Evolutionary conservation across 2,113 vertebrate genomes (phyloP).

Genomic region (Colius striatus): DNA sequence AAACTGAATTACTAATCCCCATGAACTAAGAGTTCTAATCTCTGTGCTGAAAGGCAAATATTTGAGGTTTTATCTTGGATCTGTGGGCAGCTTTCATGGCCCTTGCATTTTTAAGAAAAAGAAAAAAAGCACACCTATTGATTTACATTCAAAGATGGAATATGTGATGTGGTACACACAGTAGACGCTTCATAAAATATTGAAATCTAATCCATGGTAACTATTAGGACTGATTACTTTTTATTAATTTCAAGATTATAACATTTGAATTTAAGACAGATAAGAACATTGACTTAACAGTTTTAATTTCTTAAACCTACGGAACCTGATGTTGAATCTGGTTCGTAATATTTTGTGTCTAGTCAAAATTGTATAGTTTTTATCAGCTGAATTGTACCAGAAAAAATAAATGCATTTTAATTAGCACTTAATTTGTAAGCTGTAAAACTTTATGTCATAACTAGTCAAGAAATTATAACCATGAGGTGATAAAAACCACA

Average conservation of each 20-base stretch:
- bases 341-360: not conserved
- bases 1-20: slow-evolving; percentile 73
- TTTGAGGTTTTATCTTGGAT: slow-evolving; percentile 44
- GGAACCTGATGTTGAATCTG: not conserved
- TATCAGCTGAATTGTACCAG: not conserved
- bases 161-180: not conserved
- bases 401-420: not conserved
- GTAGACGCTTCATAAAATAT: not conserved
- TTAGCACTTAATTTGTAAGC: not conserved
- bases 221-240: not conserved
- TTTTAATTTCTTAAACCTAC: not conserved
- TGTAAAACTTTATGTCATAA: not conserved
- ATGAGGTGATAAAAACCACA: not conserved
- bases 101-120: not conserved
- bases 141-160: slow-evolving; percentile 28
- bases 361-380: not conserved
- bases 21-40: slow-evolving; percentile 49
- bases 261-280: not conserved
- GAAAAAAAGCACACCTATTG: not conserved
- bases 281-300: not conserved
- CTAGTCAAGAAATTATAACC: not conserved
- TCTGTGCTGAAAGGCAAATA: slow-evolving; percentile 42
- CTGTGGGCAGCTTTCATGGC: not conserved
- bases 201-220: not conserved
- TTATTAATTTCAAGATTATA: not conserved